phyloP scores from a whole-genome alignment of 1,140 invertebrate species.

The Camponotus pennsylvanicus region DNA sequence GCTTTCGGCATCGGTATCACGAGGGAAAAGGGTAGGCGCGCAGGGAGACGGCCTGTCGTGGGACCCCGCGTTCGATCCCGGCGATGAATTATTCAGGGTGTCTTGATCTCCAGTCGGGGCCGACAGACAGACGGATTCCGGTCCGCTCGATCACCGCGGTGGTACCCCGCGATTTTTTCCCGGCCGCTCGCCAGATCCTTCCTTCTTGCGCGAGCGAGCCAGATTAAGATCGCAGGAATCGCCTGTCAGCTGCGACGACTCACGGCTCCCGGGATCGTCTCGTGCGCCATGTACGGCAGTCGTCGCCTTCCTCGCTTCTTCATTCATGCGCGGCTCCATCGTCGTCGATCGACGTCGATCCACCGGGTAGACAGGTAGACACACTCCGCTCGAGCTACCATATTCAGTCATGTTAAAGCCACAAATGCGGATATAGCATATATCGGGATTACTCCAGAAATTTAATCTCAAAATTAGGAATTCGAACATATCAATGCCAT shows the following conservation, averaged over 20 bases:
- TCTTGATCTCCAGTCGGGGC: constrained; percentile 68
- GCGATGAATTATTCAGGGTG: constrained; percentile 81
- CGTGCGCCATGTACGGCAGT: constrained; percentile 55
- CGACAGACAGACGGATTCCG: constrained; percentile 73
- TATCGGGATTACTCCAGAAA: background rate
- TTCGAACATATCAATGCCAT: background rate
- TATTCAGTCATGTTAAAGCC: constrained; percentile 17
- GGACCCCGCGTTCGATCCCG: constrained; percentile 27
- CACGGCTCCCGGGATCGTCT: constrained; percentile 22
- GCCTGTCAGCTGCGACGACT: constrained; percentile 75
- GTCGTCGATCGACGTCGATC: constrained; percentile 23
- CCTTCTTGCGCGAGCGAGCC: constrained; percentile 72
- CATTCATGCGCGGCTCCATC: constrained; percentile 20
- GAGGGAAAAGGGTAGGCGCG: constrained; percentile 33
- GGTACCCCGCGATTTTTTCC: constrained; percentile 69
- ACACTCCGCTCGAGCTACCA: constrained; percentile 21
- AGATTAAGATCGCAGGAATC: constrained; percentile 81
- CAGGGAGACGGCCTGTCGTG: constrained; percentile 13
- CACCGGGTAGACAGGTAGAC: constrained; percentile 37
- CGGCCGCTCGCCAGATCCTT: constrained; percentile 24
- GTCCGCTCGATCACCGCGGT: constrained; percentile 70
- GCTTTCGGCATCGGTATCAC: background rate
- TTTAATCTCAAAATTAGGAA: background rate
- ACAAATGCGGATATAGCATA: background rate
- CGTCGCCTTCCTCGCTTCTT: constrained; percentile 41